phyloP scores from a whole-genome alignment of 1,140 invertebrate species.

The Drosophila littoralis region DNA sequence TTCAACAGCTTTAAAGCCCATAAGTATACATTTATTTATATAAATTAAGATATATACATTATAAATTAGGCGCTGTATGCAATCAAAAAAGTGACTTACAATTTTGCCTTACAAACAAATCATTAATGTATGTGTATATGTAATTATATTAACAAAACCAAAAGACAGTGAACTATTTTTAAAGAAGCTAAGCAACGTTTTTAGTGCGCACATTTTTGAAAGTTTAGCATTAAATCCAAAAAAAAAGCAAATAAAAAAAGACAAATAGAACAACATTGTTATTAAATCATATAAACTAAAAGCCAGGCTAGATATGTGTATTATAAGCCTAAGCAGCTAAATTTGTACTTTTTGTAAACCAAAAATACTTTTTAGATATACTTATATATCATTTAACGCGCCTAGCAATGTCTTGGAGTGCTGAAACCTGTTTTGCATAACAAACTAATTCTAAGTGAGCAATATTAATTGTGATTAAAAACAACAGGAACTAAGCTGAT shows the following conservation, averaged over 20 bases:
- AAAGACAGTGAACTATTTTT: slow-evolving; percentile 28
- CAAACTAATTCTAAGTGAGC: slow-evolving; percentile 60
- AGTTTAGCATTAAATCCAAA: slow-evolving; percentile 39
- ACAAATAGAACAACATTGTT: slow-evolving; percentile 5
- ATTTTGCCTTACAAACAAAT: slow-evolving; percentile 67
- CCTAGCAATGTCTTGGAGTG: slow-evolving; percentile 24
- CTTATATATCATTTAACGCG: slow-evolving; percentile 56
- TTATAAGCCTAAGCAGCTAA: slow-evolving; percentile 32
- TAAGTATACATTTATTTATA: slow-evolving; percentile 44
- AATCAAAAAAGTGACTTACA: slow-evolving; percentile 75
- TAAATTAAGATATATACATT: slow-evolving; percentile 40
- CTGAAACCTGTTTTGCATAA: slow-evolving; percentile 49
- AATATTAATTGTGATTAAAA: slow-evolving; percentile 74
- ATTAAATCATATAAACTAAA: slow-evolving; percentile 1
- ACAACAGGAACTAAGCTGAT: slow-evolving; percentile 35
- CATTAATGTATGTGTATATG: slow-evolving; percentile 43
- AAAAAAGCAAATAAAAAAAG: slow-evolving; percentile 34
- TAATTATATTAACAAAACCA: slow-evolving; percentile 10
- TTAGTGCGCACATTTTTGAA: slow-evolving; percentile 58
- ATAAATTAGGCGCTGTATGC: slow-evolving; percentile 62
- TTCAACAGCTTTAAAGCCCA: slow-evolving; percentile 57
- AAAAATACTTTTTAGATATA: slow-evolving; percentile 25
- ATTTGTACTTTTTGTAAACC: slow-evolving; percentile 50
- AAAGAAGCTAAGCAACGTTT: slow-evolving; percentile 29
- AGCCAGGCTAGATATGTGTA: slow-evolving; percentile 3